Conservation (phyloP, 2,113 vertebrate genomes). For the Catagonus wagneri region DNA sequence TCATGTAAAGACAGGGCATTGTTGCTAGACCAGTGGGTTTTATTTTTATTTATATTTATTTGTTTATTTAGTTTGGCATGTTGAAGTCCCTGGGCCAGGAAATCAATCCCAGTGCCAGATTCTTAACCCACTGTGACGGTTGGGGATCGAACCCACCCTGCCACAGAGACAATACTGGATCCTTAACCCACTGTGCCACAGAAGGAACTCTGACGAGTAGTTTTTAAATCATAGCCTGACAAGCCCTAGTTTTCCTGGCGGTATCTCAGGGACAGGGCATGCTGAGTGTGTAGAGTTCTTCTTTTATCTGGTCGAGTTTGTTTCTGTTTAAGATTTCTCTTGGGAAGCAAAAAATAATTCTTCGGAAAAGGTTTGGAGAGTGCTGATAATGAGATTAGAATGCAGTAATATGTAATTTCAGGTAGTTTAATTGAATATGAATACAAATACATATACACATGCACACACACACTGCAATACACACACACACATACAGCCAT, state of each 20-base stretch:
- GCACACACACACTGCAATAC: neutral
- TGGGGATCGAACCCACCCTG: too few species aligned
- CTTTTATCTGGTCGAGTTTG: neutral
- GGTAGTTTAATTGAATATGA: neutral
- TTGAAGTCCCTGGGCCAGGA: too few species aligned
- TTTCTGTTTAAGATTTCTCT: constrained; percentile 42
- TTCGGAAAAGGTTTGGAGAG: constrained; percentile 39
- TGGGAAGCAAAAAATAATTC: neutral
- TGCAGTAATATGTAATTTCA: neutral
- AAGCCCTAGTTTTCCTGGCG: neutral
- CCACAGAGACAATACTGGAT: too few species aligned
- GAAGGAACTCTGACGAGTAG: neutral
- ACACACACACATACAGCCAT: neutral
- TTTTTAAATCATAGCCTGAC: neutral
- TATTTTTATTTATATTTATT: too few species aligned
- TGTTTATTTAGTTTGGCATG: too few species aligned
- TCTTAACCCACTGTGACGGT: too few species aligned
- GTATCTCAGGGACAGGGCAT: neutral
- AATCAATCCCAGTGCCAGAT: too few species aligned
- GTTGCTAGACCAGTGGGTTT: neutral
- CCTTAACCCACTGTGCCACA: too few species aligned
- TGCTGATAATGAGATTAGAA: constrained; percentile 24
- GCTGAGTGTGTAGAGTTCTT: neutral
- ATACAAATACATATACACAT: neutral
- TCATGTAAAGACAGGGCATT: neutral